Percentiles rank a stretch among this genome's conserved stretches.
phyloP scores from a whole-genome alignment of 2,113 vertebrate genomes.

The Bambusicola thoracicus region DNA sequence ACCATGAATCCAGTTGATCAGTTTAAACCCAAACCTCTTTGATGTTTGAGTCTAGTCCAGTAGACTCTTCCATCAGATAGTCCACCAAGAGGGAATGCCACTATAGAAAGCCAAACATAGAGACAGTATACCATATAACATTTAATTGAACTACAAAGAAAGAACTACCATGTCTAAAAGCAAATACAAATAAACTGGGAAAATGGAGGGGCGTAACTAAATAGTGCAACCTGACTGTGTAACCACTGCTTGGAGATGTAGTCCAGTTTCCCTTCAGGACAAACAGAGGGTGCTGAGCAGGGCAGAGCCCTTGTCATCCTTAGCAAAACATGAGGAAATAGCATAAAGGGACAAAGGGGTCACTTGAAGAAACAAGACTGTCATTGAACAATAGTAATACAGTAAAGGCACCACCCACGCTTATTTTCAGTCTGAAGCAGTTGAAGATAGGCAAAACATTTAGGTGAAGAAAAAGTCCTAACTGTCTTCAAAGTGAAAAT shows the following conservation, averaged over 20 bases:
- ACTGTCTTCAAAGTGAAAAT: slow-evolving; percentile 64
- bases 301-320: slow-evolving; percentile 56
- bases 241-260: slow-evolving; percentile 55
- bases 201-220: slow-evolving; percentile 34
- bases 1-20: background rate
- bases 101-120: slow-evolving; percentile 43
- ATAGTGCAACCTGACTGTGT: slow-evolving; percentile 47
- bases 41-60: background rate
- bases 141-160: slow-evolving; percentile 57
- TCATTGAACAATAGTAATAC: slow-evolving; percentile 82
- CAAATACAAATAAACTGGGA: slow-evolving; percentile 49
- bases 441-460: slow-evolving; percentile 76
- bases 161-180: slow-evolving; percentile 57
- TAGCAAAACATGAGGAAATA: slow-evolving; percentile 71
- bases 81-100: slow-evolving; percentile 20
- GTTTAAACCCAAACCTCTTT: slow-evolving; percentile 59
- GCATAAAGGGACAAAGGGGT: slow-evolving; percentile 69
- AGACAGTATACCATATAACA: slow-evolving; percentile 67
- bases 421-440: slow-evolving; percentile 81
- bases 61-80: slow-evolving; percentile 8
- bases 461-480: slow-evolving; percentile 60
- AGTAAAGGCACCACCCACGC: slow-evolving; percentile 85
- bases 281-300: slow-evolving; percentile 52
- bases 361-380: slow-evolving; percentile 79
- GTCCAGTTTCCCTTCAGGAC: slow-evolving; percentile 17